Base-by-base conservation (phyloP, 2,797 vertebrate genomes). In the Rhinella marina region DNA sequence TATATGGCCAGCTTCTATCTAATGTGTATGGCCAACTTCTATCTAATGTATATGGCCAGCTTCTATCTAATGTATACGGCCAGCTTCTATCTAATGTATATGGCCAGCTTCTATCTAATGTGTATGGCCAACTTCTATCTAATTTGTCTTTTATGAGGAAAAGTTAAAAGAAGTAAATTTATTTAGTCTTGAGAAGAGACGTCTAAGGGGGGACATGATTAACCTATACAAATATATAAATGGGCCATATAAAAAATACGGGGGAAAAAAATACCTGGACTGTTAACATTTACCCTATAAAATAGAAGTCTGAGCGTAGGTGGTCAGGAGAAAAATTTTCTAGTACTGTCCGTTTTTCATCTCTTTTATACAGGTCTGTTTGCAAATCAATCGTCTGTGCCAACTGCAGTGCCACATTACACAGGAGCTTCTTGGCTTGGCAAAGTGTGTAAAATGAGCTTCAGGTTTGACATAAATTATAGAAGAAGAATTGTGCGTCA, bases 401-500 rank as follows among this genome's bases (percentile, higher is more conserved):
- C 61, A 25, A 41, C 59, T 10, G 11, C 32, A 48, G 11, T 14
- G 75, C 48, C 75, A 77, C 23, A 25, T 1, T n/a, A 52, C 57
- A 3, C 7, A 14, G 56, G 57, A 61, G 50, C 32, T 41, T 62
- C 29, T 81, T 16, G 14, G 41, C 61, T 72, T 17, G 77, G 13
- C 25, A 76, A 56, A 62, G 21, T 13, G 50, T 54, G 68, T 81
- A 61, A 85, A 75, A 32, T 41, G 68, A 80, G 19, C 66, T 75
- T 13, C 7, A 48, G 82, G 59, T 66, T 54, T 11, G 9, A 17
- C 54, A 85, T 81, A 81, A 85, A 88, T 88, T 81, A 85, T 82
- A 82, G n/a, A 88, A 68, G n/a, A 84, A 32, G 82, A 72, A 41
- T 14, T 16, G 19, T 64, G 57, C 19, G n/a, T 57, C 77, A 82